These are phyloP conservation scores for Magallana nippona DNA, from an alignment of 2,888 invertebrate species.

Conservation along the genomic window DNA sequence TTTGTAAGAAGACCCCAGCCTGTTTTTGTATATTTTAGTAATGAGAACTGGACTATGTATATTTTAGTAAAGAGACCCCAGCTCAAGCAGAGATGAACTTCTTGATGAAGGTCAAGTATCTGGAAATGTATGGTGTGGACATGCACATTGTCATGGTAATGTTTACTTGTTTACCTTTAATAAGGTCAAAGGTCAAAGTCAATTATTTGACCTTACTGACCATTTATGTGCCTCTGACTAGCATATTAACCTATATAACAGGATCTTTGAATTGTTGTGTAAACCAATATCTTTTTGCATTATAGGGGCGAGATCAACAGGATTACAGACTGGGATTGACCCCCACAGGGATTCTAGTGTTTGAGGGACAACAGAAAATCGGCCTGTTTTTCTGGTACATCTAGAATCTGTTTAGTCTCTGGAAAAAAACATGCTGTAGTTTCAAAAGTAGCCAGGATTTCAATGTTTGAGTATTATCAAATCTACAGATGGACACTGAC, in stretches of 20 bases:
- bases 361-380: conserved; percentile 97
- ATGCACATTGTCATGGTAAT: conserved; percentile 94
- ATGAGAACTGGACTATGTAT: conserved; percentile 35
- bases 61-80: conserved; percentile 88
- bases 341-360: conserved; percentile 98
- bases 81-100: conserved; percentile 97
- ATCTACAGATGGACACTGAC: too few relatives aligned
- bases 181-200: neutral
- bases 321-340: conserved; percentile 98
- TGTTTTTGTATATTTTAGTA: too few relatives aligned
- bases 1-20: too few relatives aligned
- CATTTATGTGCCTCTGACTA: too few relatives aligned
- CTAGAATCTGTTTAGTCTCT: neutral
- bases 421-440: neutral
- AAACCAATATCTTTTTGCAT: too few relatives aligned
- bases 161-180: neutral
- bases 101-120: conserved; percentile 96
- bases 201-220: neutral
- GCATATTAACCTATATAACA: too few relatives aligned
- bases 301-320: conserved; percentile 94
- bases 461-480: neutral
- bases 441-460: neutral
- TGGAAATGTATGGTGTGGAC: conserved; percentile 99
- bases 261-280: too few relatives aligned
- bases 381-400: conserved; percentile 95